A percentile compares a stretch with the other conserved stretches of the same genome.
Evolutionary conservation across 1,140 invertebrate genomes (phyloP).

Genomic region (Pseudomyrmex cubaensis): DNA sequence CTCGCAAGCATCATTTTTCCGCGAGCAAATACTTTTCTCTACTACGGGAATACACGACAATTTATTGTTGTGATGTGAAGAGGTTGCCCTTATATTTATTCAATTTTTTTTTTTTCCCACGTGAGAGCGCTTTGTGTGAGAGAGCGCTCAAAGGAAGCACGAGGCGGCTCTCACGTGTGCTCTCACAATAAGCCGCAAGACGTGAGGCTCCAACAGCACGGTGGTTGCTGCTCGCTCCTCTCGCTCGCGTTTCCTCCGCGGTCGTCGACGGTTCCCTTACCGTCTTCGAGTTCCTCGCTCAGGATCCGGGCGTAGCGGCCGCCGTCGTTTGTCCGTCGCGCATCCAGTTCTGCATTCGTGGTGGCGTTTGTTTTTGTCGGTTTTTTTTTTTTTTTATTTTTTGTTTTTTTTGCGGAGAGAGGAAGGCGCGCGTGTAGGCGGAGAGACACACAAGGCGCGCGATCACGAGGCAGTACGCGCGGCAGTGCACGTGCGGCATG

Average conservation of each 20-base stretch:
- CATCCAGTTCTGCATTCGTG: conserved; percentile 75
- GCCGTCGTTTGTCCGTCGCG: conserved; percentile 51
- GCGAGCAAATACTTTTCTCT: not conserved
- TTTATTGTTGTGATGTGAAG: not conserved
- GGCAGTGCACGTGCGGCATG: conserved; percentile 69
- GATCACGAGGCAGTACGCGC: conserved; percentile 66
- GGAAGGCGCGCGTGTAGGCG: conserved; percentile 76
- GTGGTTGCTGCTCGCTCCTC: conserved; percentile 67
- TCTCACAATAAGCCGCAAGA: conserved; percentile 79
- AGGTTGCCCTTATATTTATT: not conserved
- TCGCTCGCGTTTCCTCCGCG: conserved; percentile 44
- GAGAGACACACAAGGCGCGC: conserved; percentile 55
- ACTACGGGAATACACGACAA: too few relatives aligned
- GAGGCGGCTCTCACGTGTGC: not conserved
- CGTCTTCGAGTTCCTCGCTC: conserved; percentile 76
- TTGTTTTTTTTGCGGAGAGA: not conserved
- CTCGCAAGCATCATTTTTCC: not conserved
- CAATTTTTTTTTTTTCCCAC: not conserved
- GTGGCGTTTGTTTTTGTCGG: too few relatives aligned
- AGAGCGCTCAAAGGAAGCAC: conserved; percentile 14
- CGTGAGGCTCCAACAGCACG: conserved; percentile 72
- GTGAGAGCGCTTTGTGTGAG: not conserved
- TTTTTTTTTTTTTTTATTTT: conserved; percentile 57
- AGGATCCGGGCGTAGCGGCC: conserved; percentile 60
- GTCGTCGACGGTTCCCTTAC: conserved; percentile 77